Conservation (phyloP, 2,113 vertebrate genomes). For the Hemiscyllium ocellatum region DNA sequence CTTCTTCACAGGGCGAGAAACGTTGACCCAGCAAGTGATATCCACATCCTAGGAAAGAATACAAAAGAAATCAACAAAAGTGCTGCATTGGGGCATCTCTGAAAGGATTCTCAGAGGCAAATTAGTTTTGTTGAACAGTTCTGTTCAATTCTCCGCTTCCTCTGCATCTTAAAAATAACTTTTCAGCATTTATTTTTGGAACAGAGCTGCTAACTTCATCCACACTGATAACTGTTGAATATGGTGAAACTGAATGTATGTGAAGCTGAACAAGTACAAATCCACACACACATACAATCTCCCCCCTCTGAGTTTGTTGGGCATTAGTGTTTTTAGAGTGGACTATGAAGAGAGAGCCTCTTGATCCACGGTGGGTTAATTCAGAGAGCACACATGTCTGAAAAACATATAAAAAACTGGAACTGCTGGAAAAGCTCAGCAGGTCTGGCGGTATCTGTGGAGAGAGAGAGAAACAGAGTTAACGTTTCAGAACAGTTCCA, state of each 20-base stretch:
- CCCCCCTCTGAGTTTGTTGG: not conserved
- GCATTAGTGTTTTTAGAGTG: not conserved
- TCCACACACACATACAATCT: not conserved
- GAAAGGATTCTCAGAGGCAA: not conserved
- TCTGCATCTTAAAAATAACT: not conserved
- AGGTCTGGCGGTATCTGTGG: too few relatives aligned
- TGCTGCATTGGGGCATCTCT: too few relatives aligned
- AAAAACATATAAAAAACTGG: too few relatives aligned
- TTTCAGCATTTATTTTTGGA: not conserved
- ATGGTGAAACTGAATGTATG: not conserved
- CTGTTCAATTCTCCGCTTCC: not conserved
- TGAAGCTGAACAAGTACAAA: not conserved
- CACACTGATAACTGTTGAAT: not conserved
- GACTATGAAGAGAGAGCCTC: not conserved
- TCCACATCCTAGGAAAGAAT: too few relatives aligned
- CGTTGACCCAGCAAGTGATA: too few relatives aligned
- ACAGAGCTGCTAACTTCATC: not conserved
- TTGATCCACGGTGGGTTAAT: not conserved
- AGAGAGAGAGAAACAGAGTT: too few relatives aligned
- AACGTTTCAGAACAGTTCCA: too few relatives aligned
- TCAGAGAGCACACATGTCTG: not conserved
- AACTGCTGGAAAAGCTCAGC: too few relatives aligned
- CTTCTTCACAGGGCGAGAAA: not conserved
- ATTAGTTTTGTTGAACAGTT: not conserved
- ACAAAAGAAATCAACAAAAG: too few relatives aligned